Conservation (phyloP, 2,113 vertebrate species). For the Chroicocephalus ridibundus region DNA sequence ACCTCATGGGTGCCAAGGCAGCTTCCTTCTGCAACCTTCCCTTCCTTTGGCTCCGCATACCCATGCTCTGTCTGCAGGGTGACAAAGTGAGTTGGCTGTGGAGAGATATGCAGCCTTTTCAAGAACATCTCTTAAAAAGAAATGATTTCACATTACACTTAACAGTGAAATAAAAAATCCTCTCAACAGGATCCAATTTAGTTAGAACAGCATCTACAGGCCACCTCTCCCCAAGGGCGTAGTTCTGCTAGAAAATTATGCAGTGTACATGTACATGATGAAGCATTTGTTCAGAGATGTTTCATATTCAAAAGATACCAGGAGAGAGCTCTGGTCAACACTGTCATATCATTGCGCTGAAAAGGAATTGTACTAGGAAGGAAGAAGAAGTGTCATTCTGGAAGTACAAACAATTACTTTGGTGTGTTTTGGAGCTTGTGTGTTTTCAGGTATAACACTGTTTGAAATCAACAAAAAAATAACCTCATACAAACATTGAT, state of each 20-base stretch:
- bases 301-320: background rate
- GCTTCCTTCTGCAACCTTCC: background rate
- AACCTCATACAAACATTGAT: background rate
- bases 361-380: background rate
- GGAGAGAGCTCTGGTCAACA: background rate
- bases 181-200: background rate
- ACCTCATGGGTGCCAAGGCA: background rate
- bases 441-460: background rate
- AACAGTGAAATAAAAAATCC: background rate
- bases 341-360: background rate
- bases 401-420: background rate
- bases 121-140: background rate
- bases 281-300: background rate
- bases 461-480: background rate
- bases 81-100: background rate
- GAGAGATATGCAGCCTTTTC: background rate
- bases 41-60: fast-evolving
- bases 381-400: background rate
- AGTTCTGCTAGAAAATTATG: background rate
- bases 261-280: background rate
- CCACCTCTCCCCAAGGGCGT: background rate
- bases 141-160: background rate
- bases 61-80: background rate
- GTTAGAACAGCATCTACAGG: background rate
- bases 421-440: background rate